phyloP scores from a whole-genome alignment of 1,140 invertebrate species.

The Bombus difficillimus region DNA sequence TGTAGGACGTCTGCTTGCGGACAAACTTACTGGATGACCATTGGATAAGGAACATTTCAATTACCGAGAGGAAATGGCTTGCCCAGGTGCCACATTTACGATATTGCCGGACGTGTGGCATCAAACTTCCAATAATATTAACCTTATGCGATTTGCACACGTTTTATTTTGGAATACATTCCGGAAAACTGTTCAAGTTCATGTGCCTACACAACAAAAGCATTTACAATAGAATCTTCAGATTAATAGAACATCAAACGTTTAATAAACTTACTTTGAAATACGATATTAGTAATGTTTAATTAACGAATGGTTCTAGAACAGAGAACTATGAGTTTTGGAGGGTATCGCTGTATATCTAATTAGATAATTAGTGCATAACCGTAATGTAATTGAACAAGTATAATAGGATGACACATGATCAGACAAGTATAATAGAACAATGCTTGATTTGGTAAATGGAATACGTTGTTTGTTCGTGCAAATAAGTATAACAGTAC shows the following conservation, averaged over 20 bases:
- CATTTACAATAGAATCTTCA: no score
- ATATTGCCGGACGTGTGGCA: conserved; percentile 69
- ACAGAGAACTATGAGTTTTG: background rate
- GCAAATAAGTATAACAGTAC: no score
- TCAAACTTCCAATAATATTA: conserved; percentile 69
- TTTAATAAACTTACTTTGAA: no score
- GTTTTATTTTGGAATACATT: background rate
- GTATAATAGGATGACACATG: background rate
- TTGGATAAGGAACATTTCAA: conserved; percentile 73
- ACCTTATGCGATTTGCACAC: conserved; percentile 1
- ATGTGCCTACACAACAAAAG: no score
- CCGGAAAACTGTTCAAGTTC: background rate
- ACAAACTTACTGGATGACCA: conserved; percentile 38
- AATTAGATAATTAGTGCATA: conserved; percentile 2
- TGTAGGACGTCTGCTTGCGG: background rate
- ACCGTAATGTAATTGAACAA: conserved; percentile 1
- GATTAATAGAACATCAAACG: no score
- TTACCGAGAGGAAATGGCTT: conserved; percentile 76
- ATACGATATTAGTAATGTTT: background rate
- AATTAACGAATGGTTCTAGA: background rate
- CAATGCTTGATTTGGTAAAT: background rate
- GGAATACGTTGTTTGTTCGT: background rate
- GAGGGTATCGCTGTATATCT: background rate
- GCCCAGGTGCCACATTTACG: conserved; percentile 70
- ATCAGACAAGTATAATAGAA: background rate